Evolutionary conservation across 2,113 vertebrate species (phyloP), one percentile per base, ranked within the genome.

Genomic region (Pelvicachromis taeniatus): DNA sequence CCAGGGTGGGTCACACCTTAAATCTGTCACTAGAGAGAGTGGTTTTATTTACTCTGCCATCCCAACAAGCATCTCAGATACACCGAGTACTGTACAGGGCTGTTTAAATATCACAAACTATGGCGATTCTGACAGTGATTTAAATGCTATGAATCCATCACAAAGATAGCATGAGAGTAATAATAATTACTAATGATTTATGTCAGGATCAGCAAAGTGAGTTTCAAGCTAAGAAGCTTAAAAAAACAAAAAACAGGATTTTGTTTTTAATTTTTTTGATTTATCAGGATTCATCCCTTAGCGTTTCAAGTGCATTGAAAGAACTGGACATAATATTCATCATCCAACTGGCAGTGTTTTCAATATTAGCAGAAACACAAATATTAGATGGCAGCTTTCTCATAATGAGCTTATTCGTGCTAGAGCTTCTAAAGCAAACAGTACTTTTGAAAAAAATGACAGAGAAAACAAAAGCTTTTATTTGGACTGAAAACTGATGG

Each of bases 401-500:
- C 31, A 81, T n/a, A 77, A 33, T 31, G 42, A 75, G 2, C 42
- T 75, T 50, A 75, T 52, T 31, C 1, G 0, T 33, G 45, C 17
- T 42, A 2, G 56, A 79, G 61, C n/a, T 45, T 75, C 70, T 65
- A 56, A 87, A 86, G 80, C 80, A 90, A 90, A 87, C 82, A 8
- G 19, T 17, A 19, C 45, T 13, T n/a, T n/a, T 55, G 48, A 83
- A 84, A 21, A 38, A 31, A 61, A 53, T 50, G 86, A 53, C 63
- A 33, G 50, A 84, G 86, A 65, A 65, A 85, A 88, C 85, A 90
- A 85, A 88, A 52, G 81, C 56, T 58, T 78, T 58, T 81, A 81
- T 91, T 91, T 91, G 82, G 58, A 80, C 50, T 58, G 83, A 45
- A 77, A 88, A 84, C 87, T 88, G 82, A 84, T 14, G 38, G 65